These are phyloP conservation scores for Tenthredo distinguenda DNA, from an alignment of 2,888 invertebrate species.

Conservation along the genomic window DNA sequence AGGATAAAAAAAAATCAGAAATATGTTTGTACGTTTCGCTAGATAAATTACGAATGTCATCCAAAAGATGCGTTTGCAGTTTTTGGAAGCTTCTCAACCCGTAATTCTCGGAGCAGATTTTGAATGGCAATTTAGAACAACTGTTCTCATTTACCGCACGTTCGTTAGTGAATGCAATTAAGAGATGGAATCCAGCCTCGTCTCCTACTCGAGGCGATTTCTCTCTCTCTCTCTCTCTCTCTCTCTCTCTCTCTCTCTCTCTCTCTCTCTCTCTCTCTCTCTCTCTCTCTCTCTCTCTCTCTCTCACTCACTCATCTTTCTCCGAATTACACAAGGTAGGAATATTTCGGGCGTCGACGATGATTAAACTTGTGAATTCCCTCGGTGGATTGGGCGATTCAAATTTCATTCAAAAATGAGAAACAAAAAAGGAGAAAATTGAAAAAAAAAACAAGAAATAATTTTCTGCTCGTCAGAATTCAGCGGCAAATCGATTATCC, in stretches of 20 bases:
- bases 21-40: neutral
- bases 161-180: conserved; percentile 43
- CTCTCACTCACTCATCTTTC: neutral
- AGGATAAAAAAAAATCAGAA: neutral
- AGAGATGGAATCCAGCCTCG: conserved; percentile 17
- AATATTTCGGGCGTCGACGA: conserved; percentile 17
- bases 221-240: neutral
- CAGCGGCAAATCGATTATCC: neutral
- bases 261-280: neutral
- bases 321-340: neutral
- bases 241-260: neutral
- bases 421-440: neutral
- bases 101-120: neutral
- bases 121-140: conserved; percentile 35
- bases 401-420: neutral
- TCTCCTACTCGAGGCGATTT: neutral
- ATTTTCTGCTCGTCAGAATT: neutral
- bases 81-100: neutral
- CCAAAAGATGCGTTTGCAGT: neutral
- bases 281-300: neutral
- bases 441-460: neutral
- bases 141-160: conserved; percentile 35
- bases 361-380: conserved; percentile 18
- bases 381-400: neutral
- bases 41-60: neutral